Base-by-base conservation (phyloP, 2,113 vertebrate species). In the Sialia sialis region DNA sequence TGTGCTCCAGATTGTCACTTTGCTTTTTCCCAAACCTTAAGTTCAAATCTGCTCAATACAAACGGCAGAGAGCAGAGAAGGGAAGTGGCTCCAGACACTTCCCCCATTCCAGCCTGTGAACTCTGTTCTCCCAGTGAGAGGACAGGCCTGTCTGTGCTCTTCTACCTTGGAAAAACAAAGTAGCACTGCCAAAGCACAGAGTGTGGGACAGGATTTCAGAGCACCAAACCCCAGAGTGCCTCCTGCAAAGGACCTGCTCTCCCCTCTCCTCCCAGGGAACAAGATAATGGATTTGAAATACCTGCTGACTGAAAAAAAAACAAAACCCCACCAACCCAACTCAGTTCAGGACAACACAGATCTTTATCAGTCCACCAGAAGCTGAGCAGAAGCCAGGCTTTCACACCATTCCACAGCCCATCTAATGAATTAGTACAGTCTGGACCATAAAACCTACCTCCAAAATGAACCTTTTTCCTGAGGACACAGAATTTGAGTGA, bases 281-380 rank as follows among this genome's bases (percentile, higher is more conserved):
- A 38, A 17, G 21, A 36, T 9, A 54, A 76, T 26, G 41, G 38
- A 62, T 79, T 21, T 72, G 72, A 75, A 89, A 23, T 1, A 2
- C 22, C 48, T 43, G 32, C 72, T 51, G 36, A 56, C 16, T 27
- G 16, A 39, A 15, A 26, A 55, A 52, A 38, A 52, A 59, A 2
- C 0, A 38, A 52, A 59, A 2, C 0, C 14, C 16, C 27, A 54
- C 38, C 29, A 13, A 26, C 12, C 17, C n/a, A 49, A 13, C 44
- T 88, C 39, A 32, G 11, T 27, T 74, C n/a, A 79, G 49, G 23
- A 55, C 32, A 62, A 3, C 3, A 6, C 32, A 88, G 29, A 43
- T 39, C 58, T 74, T 58, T 21, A 74, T 55, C 58, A 82, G n/a
- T 26, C 46, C 55, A 67, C 1, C 15, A 60, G 36, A 78, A 64